These are phyloP conservation scores for Eretmocerus hayati DNA, from an alignment of 2,888 invertebrate genomes.

Conservation along the genomic window DNA sequence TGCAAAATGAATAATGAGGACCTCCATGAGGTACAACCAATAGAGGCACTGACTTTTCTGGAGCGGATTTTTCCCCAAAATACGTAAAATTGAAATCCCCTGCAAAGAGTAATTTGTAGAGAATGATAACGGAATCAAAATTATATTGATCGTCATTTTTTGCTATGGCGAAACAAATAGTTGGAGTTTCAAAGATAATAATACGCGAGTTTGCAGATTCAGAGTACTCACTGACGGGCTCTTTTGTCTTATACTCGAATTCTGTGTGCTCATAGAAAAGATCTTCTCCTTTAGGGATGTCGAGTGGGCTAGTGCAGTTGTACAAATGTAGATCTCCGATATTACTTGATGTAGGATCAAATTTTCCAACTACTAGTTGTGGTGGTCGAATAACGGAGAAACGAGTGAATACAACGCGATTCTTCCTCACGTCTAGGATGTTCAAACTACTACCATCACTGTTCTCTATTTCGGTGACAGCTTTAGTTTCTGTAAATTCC, in stretches of 20 bases:
- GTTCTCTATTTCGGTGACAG: slow-evolving; percentile 37
- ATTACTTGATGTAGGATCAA: slow-evolving; percentile 34
- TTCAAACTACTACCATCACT: slow-evolving; percentile 33
- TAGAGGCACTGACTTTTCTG: slow-evolving; percentile 54
- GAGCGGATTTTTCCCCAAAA: slow-evolving; percentile 52
- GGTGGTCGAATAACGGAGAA: slow-evolving; percentile 38
- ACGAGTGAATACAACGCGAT: slow-evolving; percentile 40
- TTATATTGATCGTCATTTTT: not conserved
- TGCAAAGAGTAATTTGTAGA: slow-evolving; percentile 32
- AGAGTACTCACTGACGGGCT: slow-evolving; percentile 29
- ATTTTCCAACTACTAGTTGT: slow-evolving; percentile 35
- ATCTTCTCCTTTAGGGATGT: slow-evolving; percentile 45
- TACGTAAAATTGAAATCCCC: slow-evolving; percentile 61
- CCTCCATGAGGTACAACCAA: slow-evolving; percentile 79
- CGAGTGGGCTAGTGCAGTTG: slow-evolving; percentile 45
- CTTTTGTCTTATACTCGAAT: slow-evolving; percentile 46
- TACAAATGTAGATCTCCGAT: slow-evolving; percentile 47
- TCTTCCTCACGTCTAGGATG: slow-evolving; percentile 43
- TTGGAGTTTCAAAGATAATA: no score
- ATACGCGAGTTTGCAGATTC: no score
- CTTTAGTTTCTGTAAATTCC: slow-evolving; percentile 37
- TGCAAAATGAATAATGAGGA: slow-evolving; percentile 64
- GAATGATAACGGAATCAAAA: no score
- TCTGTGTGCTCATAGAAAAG: slow-evolving; percentile 48
- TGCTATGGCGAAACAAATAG: no score